These are phyloP conservation scores for Thecophora atra DNA, from an alignment of 2,888 invertebrate genomes.

Conservation along the genomic window DNA sequence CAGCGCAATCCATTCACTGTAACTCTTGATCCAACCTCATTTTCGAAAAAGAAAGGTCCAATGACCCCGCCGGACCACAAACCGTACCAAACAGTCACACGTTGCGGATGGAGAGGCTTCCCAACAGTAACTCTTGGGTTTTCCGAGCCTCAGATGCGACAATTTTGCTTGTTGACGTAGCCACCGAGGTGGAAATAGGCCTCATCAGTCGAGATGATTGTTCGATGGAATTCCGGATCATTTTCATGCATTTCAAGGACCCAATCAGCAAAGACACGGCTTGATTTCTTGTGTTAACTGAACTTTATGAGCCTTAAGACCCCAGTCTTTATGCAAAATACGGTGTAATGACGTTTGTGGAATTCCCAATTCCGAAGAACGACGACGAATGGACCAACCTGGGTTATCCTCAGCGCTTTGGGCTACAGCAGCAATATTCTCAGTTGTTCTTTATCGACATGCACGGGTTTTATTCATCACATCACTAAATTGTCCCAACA, in stretches of 20 bases:
- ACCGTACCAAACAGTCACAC: slow-evolving; percentile 32
- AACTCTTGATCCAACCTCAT: too few species aligned
- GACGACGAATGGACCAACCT: too few species aligned
- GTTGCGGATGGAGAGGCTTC: slow-evolving; percentile 33
- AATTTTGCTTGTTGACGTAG: slow-evolving; percentile 39
- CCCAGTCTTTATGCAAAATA: slow-evolving; percentile 28
- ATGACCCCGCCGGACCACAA: slow-evolving; percentile 28
- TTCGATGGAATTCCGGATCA: too few species aligned
- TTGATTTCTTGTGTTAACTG: slow-evolving; percentile 24
- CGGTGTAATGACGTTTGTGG: too few species aligned
- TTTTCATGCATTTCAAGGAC: neutral
- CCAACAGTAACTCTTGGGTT: slow-evolving; percentile 36
- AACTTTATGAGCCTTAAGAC: slow-evolving; percentile 18
- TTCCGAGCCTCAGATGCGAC: slow-evolving; percentile 33
- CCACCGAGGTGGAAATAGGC: slow-evolving; percentile 33
- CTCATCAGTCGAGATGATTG: too few species aligned
- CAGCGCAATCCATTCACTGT: too few species aligned
- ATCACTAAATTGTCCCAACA: slow-evolving; percentile 23
- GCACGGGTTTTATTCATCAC: too few species aligned
- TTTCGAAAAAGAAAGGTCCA: slow-evolving; percentile 26
- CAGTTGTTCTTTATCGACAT: slow-evolving; percentile 13
- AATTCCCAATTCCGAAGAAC: too few species aligned
- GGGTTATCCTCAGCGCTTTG: too few species aligned
- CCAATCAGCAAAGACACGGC: neutral
- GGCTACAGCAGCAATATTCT: slow-evolving; percentile 32